Evolutionary conservation across 2,888 invertebrate genomes (phyloP), one percentile per base, ranked within the genome.

Genomic region (Saturnia pavonia): DNA sequence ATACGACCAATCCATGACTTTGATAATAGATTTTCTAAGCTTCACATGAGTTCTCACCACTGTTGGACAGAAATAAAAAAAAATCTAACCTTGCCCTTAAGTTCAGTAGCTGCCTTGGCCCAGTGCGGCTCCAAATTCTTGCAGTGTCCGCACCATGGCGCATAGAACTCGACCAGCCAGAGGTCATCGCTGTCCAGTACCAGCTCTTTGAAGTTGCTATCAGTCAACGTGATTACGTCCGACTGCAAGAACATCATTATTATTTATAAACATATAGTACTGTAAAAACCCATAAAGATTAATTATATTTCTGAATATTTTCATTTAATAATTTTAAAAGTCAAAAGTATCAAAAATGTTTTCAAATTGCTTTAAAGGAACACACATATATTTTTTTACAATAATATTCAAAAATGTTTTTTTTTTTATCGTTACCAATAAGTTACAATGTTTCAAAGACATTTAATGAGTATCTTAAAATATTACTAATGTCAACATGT

Each of bases 161-260:
- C 99, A 90, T 96, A 99, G 95, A 99, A 99, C 91, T 99, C 99
- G 1, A 99, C 98, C 78, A 99, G 91, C 99, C 99, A 99, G 89
- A 99, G 95, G 84, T 99, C 99, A 22, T 99, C 98, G 68, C 98
- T 98, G 79, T 98, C 95, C 78, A 99, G 88, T 22, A 99, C 99
- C 70, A 97, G 89, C 87, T 97, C 96, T 76, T 99, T 97, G 89
- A 99, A 99, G 94, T 99, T 99, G 75, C 96, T 95, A 88, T 99
- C 99, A 0, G 99, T 99, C 74, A 99, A 92, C 83, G 98, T 98
- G 77, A 99, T 91, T 25, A 99, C 99, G 87, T 91, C 94, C 0
- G 90, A 89, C 93, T 93, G 89, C 1, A 82, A 78, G 67, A 72
- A 74, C 72, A 75, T 19, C 48, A 54, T 54, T 60, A 25, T 60